phyloP scores from a whole-genome alignment of 92 coral and sea anemone genomes.

The Palythoa grandiflora region DNA sequence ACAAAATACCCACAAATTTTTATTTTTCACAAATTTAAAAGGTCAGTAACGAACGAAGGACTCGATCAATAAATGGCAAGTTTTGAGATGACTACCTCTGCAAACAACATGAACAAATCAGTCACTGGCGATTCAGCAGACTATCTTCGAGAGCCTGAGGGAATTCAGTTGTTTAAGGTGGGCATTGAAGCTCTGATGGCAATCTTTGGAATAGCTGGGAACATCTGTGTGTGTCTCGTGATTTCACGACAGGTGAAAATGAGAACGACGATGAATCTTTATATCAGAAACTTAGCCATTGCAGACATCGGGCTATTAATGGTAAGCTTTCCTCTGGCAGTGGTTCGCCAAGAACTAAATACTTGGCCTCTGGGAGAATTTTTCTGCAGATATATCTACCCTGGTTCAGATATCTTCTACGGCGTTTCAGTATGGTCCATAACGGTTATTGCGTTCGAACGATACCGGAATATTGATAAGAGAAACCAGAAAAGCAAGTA shows the following conservation, averaged over 20 bases:
- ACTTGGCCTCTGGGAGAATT: conserved; percentile 28
- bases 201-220: conserved; percentile 25
- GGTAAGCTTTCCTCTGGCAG: conserved; percentile 15
- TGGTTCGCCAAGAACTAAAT: conserved; percentile 14
- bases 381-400: conserved; percentile 25
- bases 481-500: conserved; percentile 4
- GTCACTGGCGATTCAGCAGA: background rate
- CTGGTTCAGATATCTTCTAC: conserved; percentile 37
- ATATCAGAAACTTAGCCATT: conserved; percentile 44
- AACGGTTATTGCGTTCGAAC: conserved; percentile 30
- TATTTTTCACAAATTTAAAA: background rate
- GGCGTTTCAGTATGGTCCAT: conserved; percentile 38
- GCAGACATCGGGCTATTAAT: conserved; percentile 36
- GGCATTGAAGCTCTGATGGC: background rate
- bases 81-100: conserved; percentile 6
- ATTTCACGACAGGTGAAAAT: conserved; percentile 4
- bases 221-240: conserved; percentile 36
- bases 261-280: conserved; percentile 36
- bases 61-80: background rate
- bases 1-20: background rate
- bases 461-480: conserved; percentile 25
- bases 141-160: conserved; percentile 37
- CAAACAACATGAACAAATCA: background rate
- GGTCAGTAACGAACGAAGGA: background rate
- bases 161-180: conserved; percentile 1